phyloP scores from a whole-genome alignment of 2,888 invertebrate species.

The Celastrina argiolus region DNA sequence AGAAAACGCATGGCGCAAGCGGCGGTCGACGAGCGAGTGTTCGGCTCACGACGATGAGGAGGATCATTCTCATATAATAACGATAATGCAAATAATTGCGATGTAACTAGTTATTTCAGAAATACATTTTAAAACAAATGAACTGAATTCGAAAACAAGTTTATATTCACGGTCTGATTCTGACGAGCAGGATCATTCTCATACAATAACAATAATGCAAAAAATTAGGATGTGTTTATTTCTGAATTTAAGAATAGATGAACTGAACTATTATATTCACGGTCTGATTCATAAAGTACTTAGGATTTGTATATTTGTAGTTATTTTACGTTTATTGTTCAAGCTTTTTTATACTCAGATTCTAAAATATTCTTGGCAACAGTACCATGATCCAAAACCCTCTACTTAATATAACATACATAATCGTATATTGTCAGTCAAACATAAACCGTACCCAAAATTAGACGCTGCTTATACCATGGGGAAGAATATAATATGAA shows the following conservation, averaged over 20 bases:
- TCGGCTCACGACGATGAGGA: not conserved
- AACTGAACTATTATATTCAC: not conserved
- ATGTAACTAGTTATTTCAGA: not conserved
- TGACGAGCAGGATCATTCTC: slow-evolving; percentile 16
- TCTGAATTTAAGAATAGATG: not conserved
- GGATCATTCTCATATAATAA: slow-evolving; percentile 9
- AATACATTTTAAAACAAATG: not conserved
- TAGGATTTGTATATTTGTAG: not conserved
- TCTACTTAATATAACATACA: no score
- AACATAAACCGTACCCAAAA: no score
- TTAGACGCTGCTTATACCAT: no score
- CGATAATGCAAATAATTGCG: not conserved
- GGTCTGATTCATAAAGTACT: no score
- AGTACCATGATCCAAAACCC: no score
- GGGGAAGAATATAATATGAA: no score
- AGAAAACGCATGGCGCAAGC: slow-evolving; percentile 47
- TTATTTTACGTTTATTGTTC: not conserved
- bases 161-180: not conserved
- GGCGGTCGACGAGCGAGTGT: slow-evolving; percentile 18
- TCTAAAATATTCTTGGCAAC: no score
- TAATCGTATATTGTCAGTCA: no score
- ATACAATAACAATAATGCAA: not conserved
- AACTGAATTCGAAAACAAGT: not conserved
- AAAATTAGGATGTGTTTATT: not conserved
- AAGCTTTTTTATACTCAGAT: no score